Percentiles rank a stretch among this genome's conserved stretches.
Conservation (phyloP, 2,113 vertebrate species). For the Willisornis vidua region DNA sequence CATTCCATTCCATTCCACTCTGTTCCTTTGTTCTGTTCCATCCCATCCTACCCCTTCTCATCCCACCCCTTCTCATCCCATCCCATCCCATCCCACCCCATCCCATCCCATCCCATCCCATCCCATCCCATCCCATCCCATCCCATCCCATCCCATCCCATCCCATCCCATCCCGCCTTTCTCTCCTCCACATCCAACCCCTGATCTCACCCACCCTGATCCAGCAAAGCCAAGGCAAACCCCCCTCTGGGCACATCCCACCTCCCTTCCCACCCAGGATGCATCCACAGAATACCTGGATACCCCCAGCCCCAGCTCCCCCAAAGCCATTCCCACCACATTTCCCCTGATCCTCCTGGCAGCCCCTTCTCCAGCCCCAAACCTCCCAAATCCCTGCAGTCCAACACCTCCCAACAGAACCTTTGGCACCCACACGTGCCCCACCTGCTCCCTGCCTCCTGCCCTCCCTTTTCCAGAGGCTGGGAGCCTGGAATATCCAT, state of each 20-base stretch:
- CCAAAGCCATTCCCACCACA: not conserved
- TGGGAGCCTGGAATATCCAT: not conserved
- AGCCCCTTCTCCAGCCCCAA: not conserved
- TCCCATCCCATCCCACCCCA: no score
- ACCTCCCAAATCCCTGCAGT: not conserved
- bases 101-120: no score
- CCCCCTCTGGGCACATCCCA: not conserved
- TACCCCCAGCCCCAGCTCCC: not conserved
- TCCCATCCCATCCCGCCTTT: not conserved
- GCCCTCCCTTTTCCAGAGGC: not conserved
- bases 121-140: not conserved
- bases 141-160: fast-evolving
- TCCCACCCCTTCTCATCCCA: no score
- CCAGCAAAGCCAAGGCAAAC: not conserved
- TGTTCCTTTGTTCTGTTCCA: no score
- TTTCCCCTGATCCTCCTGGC: not conserved
- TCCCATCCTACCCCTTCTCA: no score
- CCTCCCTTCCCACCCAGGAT: not conserved
- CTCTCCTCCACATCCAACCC: not conserved
- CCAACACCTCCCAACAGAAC: not conserved
- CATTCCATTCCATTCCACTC: no score
- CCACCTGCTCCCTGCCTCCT: not conserved
- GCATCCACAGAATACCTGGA: not conserved
- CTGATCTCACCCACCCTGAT: not conserved
- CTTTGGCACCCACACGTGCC: not conserved